These are phyloP conservation scores for Cosmopolites sordidus DNA, from an alignment of 2,888 invertebrate species.

Conservation along the genomic window DNA sequence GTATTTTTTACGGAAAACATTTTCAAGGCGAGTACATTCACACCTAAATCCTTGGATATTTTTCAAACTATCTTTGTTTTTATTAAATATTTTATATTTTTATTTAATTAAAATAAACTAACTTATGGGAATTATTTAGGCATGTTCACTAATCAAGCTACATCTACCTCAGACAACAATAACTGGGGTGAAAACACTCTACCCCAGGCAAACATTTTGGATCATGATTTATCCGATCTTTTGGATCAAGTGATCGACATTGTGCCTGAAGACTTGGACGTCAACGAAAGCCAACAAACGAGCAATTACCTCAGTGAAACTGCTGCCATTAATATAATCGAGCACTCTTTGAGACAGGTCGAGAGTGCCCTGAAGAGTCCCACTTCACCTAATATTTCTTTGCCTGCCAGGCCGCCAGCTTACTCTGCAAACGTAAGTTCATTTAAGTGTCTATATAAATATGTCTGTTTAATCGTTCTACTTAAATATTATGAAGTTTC, in stretches of 20 bases:
- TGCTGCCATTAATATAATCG: slow-evolving; percentile 84
- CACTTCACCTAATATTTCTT: slow-evolving; percentile 52
- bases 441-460: no score
- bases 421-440: slow-evolving; percentile 23
- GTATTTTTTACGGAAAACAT: no score
- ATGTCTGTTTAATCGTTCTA: no score
- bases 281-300: slow-evolving; percentile 31
- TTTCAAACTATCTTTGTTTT: no score
- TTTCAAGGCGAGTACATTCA: no score
- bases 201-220: slow-evolving; percentile 37
- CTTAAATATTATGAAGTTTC: no score
- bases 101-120: no score
- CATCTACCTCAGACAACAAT: slow-evolving; percentile 40
- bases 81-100: no score
- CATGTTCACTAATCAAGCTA: slow-evolving; percentile 28
- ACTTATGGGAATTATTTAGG: no score
- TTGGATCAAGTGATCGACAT: slow-evolving; percentile 55
- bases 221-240: slow-evolving; percentile 18
- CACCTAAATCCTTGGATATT: no score
- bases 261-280: slow-evolving; percentile 55
- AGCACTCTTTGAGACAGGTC: slow-evolving; percentile 84
- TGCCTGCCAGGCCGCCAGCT: slow-evolving; percentile 52
- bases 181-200: slow-evolving; percentile 45
- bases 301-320: slow-evolving; percentile 59
- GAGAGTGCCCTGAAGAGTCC: slow-evolving; percentile 66